Base-by-base conservation (phyloP, 2,888 invertebrate genomes). In the Aradus depressus region DNA sequence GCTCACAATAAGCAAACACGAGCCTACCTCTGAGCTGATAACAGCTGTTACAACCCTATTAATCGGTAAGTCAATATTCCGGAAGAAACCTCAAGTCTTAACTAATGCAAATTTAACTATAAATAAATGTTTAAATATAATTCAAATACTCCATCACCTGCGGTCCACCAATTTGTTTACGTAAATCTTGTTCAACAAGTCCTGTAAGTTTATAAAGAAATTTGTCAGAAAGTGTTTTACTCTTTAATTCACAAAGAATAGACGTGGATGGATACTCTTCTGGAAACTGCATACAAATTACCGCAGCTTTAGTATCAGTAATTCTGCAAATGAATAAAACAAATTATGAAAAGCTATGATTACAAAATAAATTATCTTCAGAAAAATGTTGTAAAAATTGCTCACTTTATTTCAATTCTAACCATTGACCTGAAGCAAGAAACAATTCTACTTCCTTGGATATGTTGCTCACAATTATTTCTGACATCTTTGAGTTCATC, bases 231-330 rank as follows among this genome's bases (percentile, higher is more conserved):
- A 84, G 66, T 2, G 76, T 76, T 66, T 80, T 81, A 61, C 81
- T 81, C 64, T 81, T 83, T 5, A 84, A 66, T 65, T 84, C 82
- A 12, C 81, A 66, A 22, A 84, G 66, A 18, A 83, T 63, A 1
- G 74, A 68, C 2, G 68, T 64, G 8, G 68, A 62, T 0, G 84
- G 84, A 66, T 84, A 84, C 38, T 73, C 67, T 32, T 68, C 64
- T 1, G 81, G 76, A 65, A 83, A 84, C 63, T 81, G 77, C 45
- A 81, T 70, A 58, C 81, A 81, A 45, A 74, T 73, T 19, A 76
- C 72, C 51, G 84, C 62, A 57, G 75, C 72, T 61, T 81, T 81
- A 61, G 73, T 75, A 38, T 72, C 69, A 23, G 79, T 79, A 62
- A 72, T 71, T 62, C 76, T 79, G 63, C 51, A 62, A 55, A 23